Percentiles rank a stretch among this genome's conserved stretches.
Conservation (phyloP, 1,140 invertebrate species). For the Linepithema humile region DNA sequence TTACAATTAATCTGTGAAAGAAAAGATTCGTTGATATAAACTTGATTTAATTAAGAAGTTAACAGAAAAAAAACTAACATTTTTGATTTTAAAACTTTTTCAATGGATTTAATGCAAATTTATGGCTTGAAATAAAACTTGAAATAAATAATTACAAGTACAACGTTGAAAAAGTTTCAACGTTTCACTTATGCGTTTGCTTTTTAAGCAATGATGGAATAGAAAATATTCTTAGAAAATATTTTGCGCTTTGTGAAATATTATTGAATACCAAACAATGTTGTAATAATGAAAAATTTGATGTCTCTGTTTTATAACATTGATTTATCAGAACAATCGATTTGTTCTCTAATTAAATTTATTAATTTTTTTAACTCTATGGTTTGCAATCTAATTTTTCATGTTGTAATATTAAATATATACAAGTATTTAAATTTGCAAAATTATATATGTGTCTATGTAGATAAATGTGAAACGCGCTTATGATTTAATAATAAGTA, state of each 20-base stretch:
- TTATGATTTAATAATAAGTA: neutral
- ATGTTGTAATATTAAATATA: neutral
- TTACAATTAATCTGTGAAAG: constrained; percentile 57
- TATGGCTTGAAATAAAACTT: neutral
- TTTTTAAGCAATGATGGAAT: neutral
- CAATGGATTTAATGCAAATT: neutral
- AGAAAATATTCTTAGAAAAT: neutral
- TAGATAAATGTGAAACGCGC: neutral
- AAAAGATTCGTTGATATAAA: no score
- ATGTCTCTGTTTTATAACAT: no score
- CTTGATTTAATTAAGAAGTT: no score
- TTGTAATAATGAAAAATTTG: no score
- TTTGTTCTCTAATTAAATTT: neutral
- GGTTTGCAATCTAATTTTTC: neutral
- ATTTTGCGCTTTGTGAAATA: neutral
- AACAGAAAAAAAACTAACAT: no score
- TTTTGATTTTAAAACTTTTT: neutral
- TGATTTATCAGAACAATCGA: neutral
- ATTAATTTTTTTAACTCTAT: neutral
- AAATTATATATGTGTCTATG: neutral
- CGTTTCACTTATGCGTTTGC: no score
- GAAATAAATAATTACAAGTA: no score
- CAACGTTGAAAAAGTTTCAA: no score
- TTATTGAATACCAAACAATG: neutral
- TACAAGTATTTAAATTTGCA: neutral